Evolutionary conservation across 2,113 vertebrate species (phyloP).

Genomic region (Zosterops borbonicus): DNA sequence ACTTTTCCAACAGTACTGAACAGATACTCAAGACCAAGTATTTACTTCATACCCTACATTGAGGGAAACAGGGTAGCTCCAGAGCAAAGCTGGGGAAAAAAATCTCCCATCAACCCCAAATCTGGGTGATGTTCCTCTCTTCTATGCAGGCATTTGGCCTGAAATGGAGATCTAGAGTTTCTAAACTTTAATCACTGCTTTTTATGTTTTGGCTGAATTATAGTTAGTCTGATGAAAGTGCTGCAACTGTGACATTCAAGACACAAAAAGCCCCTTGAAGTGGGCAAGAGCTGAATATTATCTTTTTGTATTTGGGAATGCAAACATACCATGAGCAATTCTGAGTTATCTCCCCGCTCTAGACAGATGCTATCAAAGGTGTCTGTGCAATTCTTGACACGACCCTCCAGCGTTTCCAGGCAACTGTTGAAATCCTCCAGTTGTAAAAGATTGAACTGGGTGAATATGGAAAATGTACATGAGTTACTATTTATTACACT

Average conservation of each 20-base stretch:
- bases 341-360: conserved; percentile 50
- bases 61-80: neutral
- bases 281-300: neutral
- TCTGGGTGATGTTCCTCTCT: neutral
- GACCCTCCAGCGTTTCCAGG: conserved; percentile 76
- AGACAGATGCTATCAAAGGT: conserved; percentile 61
- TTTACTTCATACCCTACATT: neutral
- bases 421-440: conserved; percentile 76
- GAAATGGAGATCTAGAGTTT: neutral
- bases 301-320: neutral
- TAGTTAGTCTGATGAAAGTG: neutral
- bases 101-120: neutral
- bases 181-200: neutral
- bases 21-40: neutral
- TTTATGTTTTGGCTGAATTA: neutral
- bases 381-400: conserved; percentile 74
- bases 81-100: neutral
- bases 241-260: neutral
- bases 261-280: neutral
- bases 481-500: neutral
- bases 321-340: conserved; percentile 57
- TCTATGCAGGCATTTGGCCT: neutral
- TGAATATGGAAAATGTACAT: neutral
- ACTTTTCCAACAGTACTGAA: neutral
- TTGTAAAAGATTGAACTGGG: conserved; percentile 71